These are phyloP conservation scores for Varanus salvator DNA, from an alignment of 2,113 vertebrate species.

Conservation along the genomic window DNA sequence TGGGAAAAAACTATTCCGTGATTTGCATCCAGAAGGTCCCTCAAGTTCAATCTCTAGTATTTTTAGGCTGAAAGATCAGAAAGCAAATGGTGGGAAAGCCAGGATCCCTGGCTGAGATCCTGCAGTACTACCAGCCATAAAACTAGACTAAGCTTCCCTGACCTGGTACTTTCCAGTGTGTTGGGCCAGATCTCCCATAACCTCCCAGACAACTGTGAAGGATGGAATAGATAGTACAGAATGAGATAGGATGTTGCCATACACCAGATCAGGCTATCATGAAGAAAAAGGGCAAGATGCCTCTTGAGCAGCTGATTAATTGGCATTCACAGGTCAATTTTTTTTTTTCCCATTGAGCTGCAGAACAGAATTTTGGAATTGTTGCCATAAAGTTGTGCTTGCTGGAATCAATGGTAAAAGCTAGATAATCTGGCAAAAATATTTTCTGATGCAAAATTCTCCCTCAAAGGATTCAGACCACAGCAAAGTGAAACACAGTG, in stretches of 20 bases:
- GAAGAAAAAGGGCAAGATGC: neutral
- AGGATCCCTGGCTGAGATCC: neutral
- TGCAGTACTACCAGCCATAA: neutral
- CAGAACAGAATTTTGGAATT: neutral
- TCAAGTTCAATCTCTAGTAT: neutral
- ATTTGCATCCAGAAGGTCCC: neutral
- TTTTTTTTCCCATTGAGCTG: neutral
- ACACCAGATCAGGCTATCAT: neutral
- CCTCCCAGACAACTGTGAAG: no score
- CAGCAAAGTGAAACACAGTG: slow-evolving; percentile 51
- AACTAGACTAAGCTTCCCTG: neutral
- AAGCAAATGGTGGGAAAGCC: neutral
- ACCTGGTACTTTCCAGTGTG: neutral
- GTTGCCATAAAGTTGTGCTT: neutral
- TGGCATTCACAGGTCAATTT: neutral
- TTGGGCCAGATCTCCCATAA: no score
- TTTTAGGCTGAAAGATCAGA: neutral
- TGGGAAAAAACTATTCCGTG: neutral
- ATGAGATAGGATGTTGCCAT: neutral
- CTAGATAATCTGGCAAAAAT: neutral
- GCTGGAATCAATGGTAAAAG: neutral
- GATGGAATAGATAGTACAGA: neutral
- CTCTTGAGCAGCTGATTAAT: neutral
- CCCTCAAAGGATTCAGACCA: slow-evolving; percentile 55
- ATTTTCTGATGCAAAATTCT: slow-evolving; percentile 48